Evolutionary conservation across 2,888 invertebrate genomes (phyloP).

Genomic region (Lymantria monacha): DNA sequence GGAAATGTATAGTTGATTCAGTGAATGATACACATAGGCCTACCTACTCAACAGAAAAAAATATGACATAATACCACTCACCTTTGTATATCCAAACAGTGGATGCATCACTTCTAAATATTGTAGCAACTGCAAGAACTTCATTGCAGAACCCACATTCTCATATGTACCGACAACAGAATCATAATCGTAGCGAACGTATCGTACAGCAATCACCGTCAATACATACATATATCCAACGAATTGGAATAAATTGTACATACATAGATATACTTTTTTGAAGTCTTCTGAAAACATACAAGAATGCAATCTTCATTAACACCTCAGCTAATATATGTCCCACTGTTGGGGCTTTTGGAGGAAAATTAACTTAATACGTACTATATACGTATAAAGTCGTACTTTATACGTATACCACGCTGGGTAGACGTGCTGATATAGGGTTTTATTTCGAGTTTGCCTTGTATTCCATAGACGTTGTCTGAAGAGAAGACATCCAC

Average conservation of each 20-base stretch:
- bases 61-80: conserved; percentile 22
- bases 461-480: too few relatives aligned
- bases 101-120: conserved; percentile 95
- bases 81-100: conserved; percentile 92
- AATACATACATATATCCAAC: conserved; percentile 91
- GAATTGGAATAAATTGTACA: conserved; percentile 95
- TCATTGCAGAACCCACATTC: conserved; percentile 88
- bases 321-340: too few relatives aligned
- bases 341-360: too few relatives aligned
- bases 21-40: too few relatives aligned
- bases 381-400: neutral
- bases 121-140: conserved; percentile 91
- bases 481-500: too few relatives aligned
- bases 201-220: conserved; percentile 87
- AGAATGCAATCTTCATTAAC: too few relatives aligned
- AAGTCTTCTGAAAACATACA: conserved; percentile 84
- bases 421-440: too few relatives aligned
- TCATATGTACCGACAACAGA: conserved; percentile 87
- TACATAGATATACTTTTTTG: conserved; percentile 91
- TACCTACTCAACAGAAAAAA: too few relatives aligned
- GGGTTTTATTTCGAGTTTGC: too few relatives aligned
- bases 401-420: too few relatives aligned
- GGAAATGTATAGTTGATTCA: too few relatives aligned
- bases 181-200: conserved; percentile 87
- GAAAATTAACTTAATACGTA: neutral